Evolutionary conservation across 2,888 invertebrate species (phyloP), one percentile per base, ranked within the genome.

Genomic region (Andrena praecox): DNA sequence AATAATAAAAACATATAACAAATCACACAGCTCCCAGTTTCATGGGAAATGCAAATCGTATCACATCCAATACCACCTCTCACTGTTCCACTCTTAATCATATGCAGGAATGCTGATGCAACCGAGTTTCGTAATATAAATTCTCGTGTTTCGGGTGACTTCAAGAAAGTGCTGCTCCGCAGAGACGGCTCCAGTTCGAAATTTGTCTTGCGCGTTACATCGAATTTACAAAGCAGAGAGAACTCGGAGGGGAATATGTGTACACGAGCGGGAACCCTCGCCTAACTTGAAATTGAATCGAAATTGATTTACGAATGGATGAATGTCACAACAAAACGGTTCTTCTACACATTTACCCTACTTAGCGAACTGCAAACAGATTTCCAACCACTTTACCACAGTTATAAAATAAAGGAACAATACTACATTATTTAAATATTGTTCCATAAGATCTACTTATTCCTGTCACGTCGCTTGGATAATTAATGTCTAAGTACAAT

Each of bases 61-160:
- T 8, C 48, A 64, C 20, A 63, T 63, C 56, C 42, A 64, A 64
- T 77, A 63, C 56, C 27, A n/a, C 16, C 16, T 16, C 3, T 16
- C 24, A 10, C 1, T 35, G 50, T 63, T 67, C 20, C 64, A 54
- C 31, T 16, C 35, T 27, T 69, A 76, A 76, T 69, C 31, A 56
- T 63, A 76, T 69, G 68, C 69, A 69, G 64, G 64, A 76, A 76
- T 54, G n/a, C 20, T 62, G 35, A 59, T 35, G 68, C 29, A 59
- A 68, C 27, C 35, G 54, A 69, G 35, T 76, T 69, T 35, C 76
- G 20, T 54, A 31, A 42, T 29, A 76, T 29, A 76, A 76, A 76
- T 70, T 50, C 56, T 56, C 20, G 20, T 2, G 1, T 56, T 56
- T 16, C 2, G 48, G 20, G 2, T n/a, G 56, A 63, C 52, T 70